A percentile compares a stretch with the other conserved stretches of the same genome.
Evolutionary conservation across 1,140 invertebrate species (phyloP).

Genomic region (Mya arenaria): DNA sequence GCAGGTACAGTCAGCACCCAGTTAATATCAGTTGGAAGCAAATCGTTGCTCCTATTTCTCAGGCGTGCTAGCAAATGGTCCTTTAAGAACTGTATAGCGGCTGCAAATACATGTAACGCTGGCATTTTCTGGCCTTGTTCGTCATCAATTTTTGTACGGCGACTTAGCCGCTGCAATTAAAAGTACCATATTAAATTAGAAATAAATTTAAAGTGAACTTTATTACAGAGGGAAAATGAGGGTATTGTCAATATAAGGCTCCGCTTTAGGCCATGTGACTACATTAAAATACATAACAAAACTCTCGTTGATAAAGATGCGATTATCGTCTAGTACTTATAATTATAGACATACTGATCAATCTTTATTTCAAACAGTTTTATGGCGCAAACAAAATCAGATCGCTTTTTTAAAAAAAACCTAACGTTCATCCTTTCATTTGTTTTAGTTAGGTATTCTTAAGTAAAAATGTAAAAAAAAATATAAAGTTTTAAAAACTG

Average conservation of each 20-base stretch:
- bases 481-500: neutral
- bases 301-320: too few relatives aligned
- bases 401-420: neutral
- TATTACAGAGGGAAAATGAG: neutral
- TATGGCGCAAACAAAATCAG: neutral
- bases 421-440: neutral
- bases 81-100: neutral
- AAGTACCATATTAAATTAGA: neutral
- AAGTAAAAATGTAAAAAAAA: neutral
- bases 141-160: neutral
- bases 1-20: neutral
- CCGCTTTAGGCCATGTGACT: neutral
- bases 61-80: neutral
- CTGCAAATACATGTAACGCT: neutral
- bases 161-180: neutral
- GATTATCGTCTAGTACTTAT: too few relatives aligned
- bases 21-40: neutral
- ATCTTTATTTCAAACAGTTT: too few relatives aligned
- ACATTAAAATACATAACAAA: neutral
- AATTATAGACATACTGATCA: too few relatives aligned
- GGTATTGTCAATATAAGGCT: neutral
- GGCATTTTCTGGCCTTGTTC: neutral
- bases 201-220: neutral
- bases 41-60: neutral
- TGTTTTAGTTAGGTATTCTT: neutral